Evolutionary conservation across 1,140 invertebrate species (phyloP).

Genomic region (Anastrepha obliqua): DNA sequence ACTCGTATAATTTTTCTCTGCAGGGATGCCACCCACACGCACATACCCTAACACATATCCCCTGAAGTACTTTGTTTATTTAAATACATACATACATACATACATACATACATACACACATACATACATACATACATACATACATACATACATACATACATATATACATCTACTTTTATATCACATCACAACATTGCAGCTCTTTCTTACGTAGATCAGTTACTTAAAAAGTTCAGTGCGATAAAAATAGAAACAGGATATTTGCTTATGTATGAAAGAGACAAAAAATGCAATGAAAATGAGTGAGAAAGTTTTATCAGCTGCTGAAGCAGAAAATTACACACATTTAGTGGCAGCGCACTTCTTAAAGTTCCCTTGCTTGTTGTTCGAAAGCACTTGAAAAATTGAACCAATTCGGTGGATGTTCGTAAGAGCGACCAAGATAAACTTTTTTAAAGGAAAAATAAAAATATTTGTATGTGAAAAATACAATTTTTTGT

Average conservation of each 20-base stretch:
- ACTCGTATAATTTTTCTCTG: too few species aligned
- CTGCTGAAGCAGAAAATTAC: conserved; percentile 14
- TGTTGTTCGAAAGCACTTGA: neutral
- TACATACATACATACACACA: neutral
- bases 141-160: neutral
- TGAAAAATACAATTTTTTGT: too few species aligned
- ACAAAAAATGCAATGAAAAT: neutral
- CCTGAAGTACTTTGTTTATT: too few species aligned
- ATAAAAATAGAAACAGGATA: neutral
- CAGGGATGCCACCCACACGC: too few species aligned
- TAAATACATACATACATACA: too few species aligned
- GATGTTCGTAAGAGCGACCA: too few species aligned
- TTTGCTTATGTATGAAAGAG: neutral
- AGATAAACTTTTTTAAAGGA: too few species aligned
- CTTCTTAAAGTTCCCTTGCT: neutral
- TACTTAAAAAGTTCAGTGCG: neutral
- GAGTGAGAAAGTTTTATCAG: conserved; percentile 7
- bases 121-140: too few species aligned
- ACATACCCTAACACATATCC: neutral
- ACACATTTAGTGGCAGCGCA: neutral
- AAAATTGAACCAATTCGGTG: neutral
- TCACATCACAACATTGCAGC: neutral
- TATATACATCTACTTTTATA: neutral
- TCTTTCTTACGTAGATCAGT: neutral
- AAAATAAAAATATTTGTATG: too few species aligned